phyloP scores from a whole-genome alignment of 2,797 vertebrate species.

The Argyrosomus regius region DNA sequence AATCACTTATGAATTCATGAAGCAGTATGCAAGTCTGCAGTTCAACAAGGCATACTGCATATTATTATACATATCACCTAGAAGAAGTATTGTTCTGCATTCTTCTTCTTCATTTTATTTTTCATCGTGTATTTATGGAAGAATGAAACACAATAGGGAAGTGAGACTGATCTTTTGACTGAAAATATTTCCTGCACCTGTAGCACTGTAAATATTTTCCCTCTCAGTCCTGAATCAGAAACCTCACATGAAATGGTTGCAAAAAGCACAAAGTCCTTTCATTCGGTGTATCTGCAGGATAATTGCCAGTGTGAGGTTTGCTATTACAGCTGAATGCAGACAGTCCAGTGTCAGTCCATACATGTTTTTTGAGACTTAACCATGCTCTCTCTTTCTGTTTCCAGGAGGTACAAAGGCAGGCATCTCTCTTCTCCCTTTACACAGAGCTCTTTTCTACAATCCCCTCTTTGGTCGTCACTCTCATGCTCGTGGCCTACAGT shows the following conservation, averaged over 20 bases:
- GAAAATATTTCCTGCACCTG: slow-evolving; percentile 46
- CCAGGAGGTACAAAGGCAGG: slow-evolving; percentile 92
- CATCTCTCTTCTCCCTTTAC: slow-evolving; percentile 91
- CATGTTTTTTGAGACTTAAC: neutral
- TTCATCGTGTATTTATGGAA: neutral
- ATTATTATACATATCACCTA: neutral
- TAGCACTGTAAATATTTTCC: slow-evolving; percentile 8
- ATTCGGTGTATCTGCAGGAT: neutral
- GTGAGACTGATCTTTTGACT: slow-evolving; percentile 23
- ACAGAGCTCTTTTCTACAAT: slow-evolving; percentile 87
- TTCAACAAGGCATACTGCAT: neutral
- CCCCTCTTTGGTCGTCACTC: slow-evolving; percentile 90
- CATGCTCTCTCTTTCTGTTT: slow-evolving; percentile 45
- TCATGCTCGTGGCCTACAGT: slow-evolving; percentile 92
- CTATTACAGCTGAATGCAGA: neutral
- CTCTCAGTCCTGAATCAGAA: neutral
- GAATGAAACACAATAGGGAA: slow-evolving; percentile 26
- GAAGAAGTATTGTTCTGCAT: neutral
- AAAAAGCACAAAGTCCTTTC: neutral
- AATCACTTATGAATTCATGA: neutral
- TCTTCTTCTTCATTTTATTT: too few species aligned
- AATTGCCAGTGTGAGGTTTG: neutral
- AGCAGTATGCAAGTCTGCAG: neutral
- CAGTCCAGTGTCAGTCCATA: neutral
- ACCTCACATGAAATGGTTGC: slow-evolving; percentile 1